A percentile compares a stretch with the other conserved stretches of the same genome.
These are phyloP conservation scores for western clawed frog (Xenopus tropicalis) DNA, from an alignment of 2,113 vertebrate genomes.

Conservation along the genomic window UCB_Xtro_10.0 CM004450.2:90344501-90345000, in stretches of 20 bases:
- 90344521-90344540: no score
- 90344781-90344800: slow-evolving; percentile 39
- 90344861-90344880: slow-evolving; percentile 34
- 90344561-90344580: not conserved
- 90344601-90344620: slow-evolving; percentile 12
- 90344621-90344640: slow-evolving; percentile 3
- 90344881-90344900: slow-evolving; percentile 32
- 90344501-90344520: no score
- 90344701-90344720: slow-evolving; percentile 36
- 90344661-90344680: slow-evolving; percentile 26
- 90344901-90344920: slow-evolving; percentile 24
- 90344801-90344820: slow-evolving; percentile 42
- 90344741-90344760: slow-evolving; percentile 18
- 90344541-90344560: not conserved
- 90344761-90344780: slow-evolving; percentile 35
- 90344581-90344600: not conserved
- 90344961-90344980: slow-evolving; percentile 21
- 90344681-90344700: slow-evolving; percentile 35
- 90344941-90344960: slow-evolving; percentile 32
- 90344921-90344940: slow-evolving; percentile 14
- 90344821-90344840: slow-evolving; percentile 28
- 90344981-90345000: no score
- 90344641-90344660: slow-evolving; percentile 6
- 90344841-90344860: slow-evolving; percentile 35
- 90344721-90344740: slow-evolving; percentile 31